Percentiles rank a stretch among this genome's conserved stretches.
These are phyloP conservation scores for Carassius auratus DNA, from an alignment of 2,113 vertebrate genomes.

Conservation along the genomic window DNA sequence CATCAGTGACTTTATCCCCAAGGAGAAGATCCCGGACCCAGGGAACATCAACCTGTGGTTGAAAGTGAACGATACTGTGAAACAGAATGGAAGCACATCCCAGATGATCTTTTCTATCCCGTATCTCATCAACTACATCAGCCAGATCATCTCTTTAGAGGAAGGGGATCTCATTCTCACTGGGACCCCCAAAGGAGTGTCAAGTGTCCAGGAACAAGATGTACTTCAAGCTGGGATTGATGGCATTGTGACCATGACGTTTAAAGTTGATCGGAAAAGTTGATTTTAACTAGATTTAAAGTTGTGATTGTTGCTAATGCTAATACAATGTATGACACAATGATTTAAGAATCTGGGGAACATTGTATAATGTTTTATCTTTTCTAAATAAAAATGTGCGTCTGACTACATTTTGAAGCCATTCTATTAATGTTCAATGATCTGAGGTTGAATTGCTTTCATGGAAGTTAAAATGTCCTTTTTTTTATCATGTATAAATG, in stretches of 20 bases:
- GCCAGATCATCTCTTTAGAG: constrained; percentile 85
- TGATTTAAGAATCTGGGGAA: neutral
- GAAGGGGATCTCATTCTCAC: constrained; percentile 94
- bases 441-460: neutral
- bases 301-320: too few species aligned
- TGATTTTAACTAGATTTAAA: neutral
- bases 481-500: neutral
- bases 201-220: constrained; percentile 83
- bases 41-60: constrained; percentile 87
- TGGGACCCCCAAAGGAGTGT: constrained; percentile 88
- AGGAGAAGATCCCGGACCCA: constrained; percentile 86
- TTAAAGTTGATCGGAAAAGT: constrained; percentile 76
- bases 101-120: constrained; percentile 94
- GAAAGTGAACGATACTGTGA: constrained; percentile 86
- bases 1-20: constrained; percentile 91
- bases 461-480: neutral
- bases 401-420: neutral
- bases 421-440: neutral
- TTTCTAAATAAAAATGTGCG: neutral
- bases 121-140: constrained; percentile 93
- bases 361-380: neutral
- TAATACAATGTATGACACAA: neutral
- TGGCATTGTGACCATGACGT: constrained; percentile 83
- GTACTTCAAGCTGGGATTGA: constrained; percentile 89
- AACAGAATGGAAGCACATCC: constrained; percentile 86